phyloP scores from a whole-genome alignment of 2,888 invertebrate species.

The Dryocosmus kuriphilus region DNA sequence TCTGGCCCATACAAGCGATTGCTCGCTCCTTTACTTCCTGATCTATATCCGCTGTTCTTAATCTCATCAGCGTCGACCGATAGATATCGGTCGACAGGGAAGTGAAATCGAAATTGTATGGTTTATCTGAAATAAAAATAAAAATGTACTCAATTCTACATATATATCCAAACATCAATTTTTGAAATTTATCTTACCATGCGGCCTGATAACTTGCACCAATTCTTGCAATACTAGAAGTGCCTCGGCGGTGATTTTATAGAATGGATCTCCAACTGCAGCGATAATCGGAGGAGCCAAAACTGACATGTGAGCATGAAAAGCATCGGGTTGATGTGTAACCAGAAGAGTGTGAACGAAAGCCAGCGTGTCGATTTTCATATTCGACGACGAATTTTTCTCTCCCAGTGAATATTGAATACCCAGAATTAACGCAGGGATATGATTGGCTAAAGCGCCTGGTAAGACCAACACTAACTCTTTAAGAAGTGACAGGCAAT shows the following conservation, averaged over 20 bases:
- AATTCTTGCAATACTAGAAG: slow-evolving; percentile 94
- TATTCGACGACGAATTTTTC: slow-evolving; percentile 96
- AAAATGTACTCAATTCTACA: slow-evolving; percentile 17
- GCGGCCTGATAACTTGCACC: slow-evolving; percentile 94
- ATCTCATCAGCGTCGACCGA: slow-evolving; percentile 89
- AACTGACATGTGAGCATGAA: slow-evolving; percentile 88
- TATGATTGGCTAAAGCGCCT: slow-evolving; percentile 91
- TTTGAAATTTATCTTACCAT: slow-evolving; percentile 79
- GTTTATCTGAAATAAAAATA: slow-evolving; percentile 69
- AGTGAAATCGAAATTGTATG: slow-evolving; percentile 84
- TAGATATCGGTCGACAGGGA: slow-evolving; percentile 91
- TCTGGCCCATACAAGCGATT: slow-evolving; percentile 97
- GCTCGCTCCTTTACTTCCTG: slow-evolving; percentile 99
- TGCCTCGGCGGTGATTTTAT: slow-evolving; percentile 99
- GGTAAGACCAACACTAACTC: slow-evolving; percentile 94
- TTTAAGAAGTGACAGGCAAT: slow-evolving; percentile 93
- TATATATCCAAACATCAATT: slow-evolving; percentile 14
- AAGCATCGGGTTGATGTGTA: slow-evolving; percentile 88
- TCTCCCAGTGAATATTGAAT: slow-evolving; percentile 93
- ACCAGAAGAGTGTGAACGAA: slow-evolving; percentile 92
- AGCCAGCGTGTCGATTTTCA: slow-evolving; percentile 97
- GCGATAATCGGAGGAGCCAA: slow-evolving; percentile 91
- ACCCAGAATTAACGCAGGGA: slow-evolving; percentile 91
- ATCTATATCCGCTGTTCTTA: slow-evolving; percentile 97
- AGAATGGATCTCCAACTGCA: slow-evolving; percentile 96